Evolutionary conservation across 1,140 invertebrate genomes (phyloP).

Genomic region (Ladona fulva): DNA sequence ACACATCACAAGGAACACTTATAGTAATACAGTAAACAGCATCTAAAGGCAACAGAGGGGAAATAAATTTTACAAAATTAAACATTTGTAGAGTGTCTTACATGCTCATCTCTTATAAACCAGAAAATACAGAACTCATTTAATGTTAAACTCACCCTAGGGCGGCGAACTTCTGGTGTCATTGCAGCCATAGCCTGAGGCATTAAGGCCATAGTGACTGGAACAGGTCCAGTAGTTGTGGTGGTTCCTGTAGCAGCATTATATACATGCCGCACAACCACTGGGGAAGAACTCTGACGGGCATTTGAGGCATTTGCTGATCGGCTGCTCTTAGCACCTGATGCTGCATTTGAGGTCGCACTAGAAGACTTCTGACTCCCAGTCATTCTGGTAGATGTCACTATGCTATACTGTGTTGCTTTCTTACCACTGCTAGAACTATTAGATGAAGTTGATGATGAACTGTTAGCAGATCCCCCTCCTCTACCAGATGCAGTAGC

Average conservation of each 20-base stretch:
- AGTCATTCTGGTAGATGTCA: neutral
- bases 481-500: neutral
- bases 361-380: neutral
- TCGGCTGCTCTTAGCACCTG: neutral
- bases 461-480: neutral
- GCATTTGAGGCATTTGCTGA: neutral
- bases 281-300: neutral
- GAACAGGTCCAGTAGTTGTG: neutral
- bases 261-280: neutral
- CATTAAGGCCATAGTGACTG: neutral
- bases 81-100: too few relatives aligned
- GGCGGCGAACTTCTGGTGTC: neutral
- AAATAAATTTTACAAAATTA: too few relatives aligned
- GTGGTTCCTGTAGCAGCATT: neutral
- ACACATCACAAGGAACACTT: too few relatives aligned
- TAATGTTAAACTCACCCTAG: neutral
- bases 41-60: too few relatives aligned
- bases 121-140: too few relatives aligned
- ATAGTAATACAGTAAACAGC: too few relatives aligned
- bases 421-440: neutral
- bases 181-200: neutral
- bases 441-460: neutral
- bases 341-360: neutral
- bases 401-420: neutral
- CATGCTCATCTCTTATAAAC: too few relatives aligned